Conservation (phyloP, 2,888 invertebrate species). For the Chouioia cunea region DNA sequence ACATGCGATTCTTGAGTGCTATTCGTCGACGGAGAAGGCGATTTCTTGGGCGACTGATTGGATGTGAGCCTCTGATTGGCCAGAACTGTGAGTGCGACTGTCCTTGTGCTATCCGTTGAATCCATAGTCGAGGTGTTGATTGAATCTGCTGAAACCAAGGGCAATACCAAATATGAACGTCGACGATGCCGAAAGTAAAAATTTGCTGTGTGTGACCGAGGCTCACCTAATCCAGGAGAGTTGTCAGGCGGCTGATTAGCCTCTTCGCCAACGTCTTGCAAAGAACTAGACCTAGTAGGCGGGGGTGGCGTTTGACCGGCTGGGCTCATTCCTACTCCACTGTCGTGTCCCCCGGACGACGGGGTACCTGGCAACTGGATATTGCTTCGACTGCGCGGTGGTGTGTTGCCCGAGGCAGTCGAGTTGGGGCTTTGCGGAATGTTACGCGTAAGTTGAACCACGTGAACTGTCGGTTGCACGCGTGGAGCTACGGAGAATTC, state of each 20-base stretch:
- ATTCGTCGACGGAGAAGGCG: conserved; percentile 52
- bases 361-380: conserved; percentile 65
- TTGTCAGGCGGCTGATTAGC: conserved; percentile 63
- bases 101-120: conserved; percentile 52
- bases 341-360: conserved; percentile 66
- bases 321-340: conserved; percentile 66
- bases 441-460: conserved; percentile 72
- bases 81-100: conserved; percentile 54
- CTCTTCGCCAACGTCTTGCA: conserved; percentile 65
- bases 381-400: conserved; percentile 61
- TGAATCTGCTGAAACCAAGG: conserved; percentile 47
- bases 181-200: no score
- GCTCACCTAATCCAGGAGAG: conserved; percentile 52
- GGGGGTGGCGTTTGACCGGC: conserved; percentile 66
- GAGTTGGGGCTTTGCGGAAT: conserved; percentile 63
- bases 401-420: conserved; percentile 56
- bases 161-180: background rate
- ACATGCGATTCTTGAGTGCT: conserved; percentile 54
- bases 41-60: conserved; percentile 62
- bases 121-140: conserved; percentile 54
- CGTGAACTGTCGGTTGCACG: conserved; percentile 71
- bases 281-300: conserved; percentile 57
- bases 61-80: conserved; percentile 48
- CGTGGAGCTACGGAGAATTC: conserved; percentile 74
- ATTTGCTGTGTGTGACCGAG: background rate